These are phyloP conservation scores for Chelonus insularis DNA, from an alignment of 1,140 invertebrate species.

Conservation along the genomic window DNA sequence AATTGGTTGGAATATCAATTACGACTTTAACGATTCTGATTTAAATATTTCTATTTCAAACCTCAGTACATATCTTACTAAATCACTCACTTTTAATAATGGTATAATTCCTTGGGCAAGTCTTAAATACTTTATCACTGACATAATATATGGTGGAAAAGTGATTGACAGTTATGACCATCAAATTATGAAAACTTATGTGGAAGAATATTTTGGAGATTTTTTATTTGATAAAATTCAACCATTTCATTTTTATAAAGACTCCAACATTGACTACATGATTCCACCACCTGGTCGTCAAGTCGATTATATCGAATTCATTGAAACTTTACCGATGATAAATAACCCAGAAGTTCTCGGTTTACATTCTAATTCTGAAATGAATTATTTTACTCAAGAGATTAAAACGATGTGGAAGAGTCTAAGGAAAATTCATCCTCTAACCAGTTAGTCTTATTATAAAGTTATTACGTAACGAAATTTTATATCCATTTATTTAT, in stretches of 20 bases:
- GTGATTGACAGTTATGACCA: slow-evolving; percentile 89
- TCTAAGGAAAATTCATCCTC: slow-evolving; percentile 84
- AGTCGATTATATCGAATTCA: slow-evolving; percentile 72
- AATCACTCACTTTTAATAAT: slow-evolving; percentile 66
- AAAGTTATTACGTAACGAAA: too few relatives aligned
- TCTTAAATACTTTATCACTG: slow-evolving; percentile 88
- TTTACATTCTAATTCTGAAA: slow-evolving; percentile 90
- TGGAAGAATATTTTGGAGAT: slow-evolving; percentile 93
- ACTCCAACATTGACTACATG: slow-evolving; percentile 75
- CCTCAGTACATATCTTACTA: slow-evolving; percentile 78
- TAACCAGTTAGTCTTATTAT: slow-evolving; percentile 67
- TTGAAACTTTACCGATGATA: slow-evolving; percentile 72
- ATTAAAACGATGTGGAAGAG: slow-evolving; percentile 81
- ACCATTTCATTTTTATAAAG: slow-evolving; percentile 84
- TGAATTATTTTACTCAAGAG: slow-evolving; percentile 85
- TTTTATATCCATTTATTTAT: too few relatives aligned
- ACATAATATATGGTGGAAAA: slow-evolving; percentile 90
- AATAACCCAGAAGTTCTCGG: slow-evolving; percentile 88
- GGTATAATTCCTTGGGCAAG: slow-evolving; percentile 80
- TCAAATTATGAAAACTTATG: slow-evolving; percentile 81
- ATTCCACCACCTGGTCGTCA: slow-evolving; percentile 72
- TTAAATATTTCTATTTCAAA: slow-evolving; percentile 85
- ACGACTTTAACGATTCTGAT: slow-evolving; percentile 92
- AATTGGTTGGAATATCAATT: slow-evolving; percentile 90
- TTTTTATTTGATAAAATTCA: slow-evolving; percentile 89